Base-by-base conservation (phyloP, 2,113 vertebrate genomes). In the Siphamia tubifer region DNA sequence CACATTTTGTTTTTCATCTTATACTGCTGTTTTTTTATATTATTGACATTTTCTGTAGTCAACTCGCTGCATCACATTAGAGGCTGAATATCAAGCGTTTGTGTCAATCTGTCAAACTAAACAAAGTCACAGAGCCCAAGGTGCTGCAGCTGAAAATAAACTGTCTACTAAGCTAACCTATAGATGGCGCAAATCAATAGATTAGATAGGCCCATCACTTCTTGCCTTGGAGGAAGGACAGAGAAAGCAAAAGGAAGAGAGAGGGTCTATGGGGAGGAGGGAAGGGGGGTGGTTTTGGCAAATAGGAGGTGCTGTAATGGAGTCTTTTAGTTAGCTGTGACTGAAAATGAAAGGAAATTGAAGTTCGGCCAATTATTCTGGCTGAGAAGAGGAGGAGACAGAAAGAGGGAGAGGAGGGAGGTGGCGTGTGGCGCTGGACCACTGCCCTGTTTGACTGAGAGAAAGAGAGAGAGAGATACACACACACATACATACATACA, bases 341-440 rank as follows among this genome's bases (percentile, higher is more conserved):
- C 81, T 86, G 86, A 73, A 84, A 88, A 88, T 90, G 82, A 90
- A 88, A 88, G 86, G 77, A 85, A 67, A 74, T 74, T 90, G 86
- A 90, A 84, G 82, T 51, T 21, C n/a, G 7, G 86, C 88, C 88
- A 90, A 87, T 81, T 85, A 87, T 84, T 84, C 74, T 71, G 74
- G 58, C 74, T 58, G 51, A 82, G 82, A 75, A 71, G 78, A 81
- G 67, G 68, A 74, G 51, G 62, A 74, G 71, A 60, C 56, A 20
- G 63, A 55, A 71, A 69, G 68, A 65, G 54, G 74, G 38, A 54
- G 55, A 39, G 48, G 51, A 65, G 30, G 65, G 68, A 68, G 39
- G 52, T 65, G 85, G 83, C 81, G 75, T 87, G 85, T 87, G 85
- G 85, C 73, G 67, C 62, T 51, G 62, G 77, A 78, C 64, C 40